Conservation (phyloP, 2,797 vertebrate genomes). For the Tokudaia tokunoshimensis region DNA sequence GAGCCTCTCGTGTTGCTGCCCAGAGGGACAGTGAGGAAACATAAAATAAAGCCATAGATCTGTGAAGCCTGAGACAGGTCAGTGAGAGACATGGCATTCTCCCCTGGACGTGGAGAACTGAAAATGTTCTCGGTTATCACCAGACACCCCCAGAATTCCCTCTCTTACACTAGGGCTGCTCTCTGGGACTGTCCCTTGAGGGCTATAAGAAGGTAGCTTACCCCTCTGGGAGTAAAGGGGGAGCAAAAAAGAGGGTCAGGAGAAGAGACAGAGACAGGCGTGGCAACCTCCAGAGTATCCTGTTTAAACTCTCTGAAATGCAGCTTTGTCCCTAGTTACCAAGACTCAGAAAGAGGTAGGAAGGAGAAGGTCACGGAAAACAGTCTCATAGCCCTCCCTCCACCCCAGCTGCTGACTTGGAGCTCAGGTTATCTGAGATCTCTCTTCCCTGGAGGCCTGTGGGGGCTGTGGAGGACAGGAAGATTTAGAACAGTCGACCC, state of each 20-base stretch:
- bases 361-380: constrained; percentile 55
- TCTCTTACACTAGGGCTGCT: constrained; percentile 40
- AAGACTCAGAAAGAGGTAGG: constrained; percentile 61
- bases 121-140: constrained; percentile 2
- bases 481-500: constrained; percentile 51
- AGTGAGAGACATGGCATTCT: not conserved
- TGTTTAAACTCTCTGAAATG: constrained; percentile 74
- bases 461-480: constrained; percentile 2
- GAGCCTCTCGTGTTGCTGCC: not conserved
- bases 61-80: not conserved
- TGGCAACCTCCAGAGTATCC: constrained; percentile 66
- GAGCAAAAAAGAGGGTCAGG: constrained; percentile 4
- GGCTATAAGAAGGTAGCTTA: constrained; percentile 57
- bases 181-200: constrained; percentile 29
- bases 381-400: constrained; percentile 5
- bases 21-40: not conserved
- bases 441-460: constrained; percentile 33
- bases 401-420: constrained; percentile 59
- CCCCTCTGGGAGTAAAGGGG: constrained; percentile 61
- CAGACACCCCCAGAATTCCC: constrained; percentile 8
- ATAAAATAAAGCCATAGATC: not conserved
- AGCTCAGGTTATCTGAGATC: constrained; percentile 67
- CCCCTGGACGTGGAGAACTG: not conserved
- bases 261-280: constrained; percentile 32
- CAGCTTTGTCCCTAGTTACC: constrained; percentile 72